phyloP scores from a whole-genome alignment of 2,113 vertebrate genomes.

The Notarius lentiginosus region DNA sequence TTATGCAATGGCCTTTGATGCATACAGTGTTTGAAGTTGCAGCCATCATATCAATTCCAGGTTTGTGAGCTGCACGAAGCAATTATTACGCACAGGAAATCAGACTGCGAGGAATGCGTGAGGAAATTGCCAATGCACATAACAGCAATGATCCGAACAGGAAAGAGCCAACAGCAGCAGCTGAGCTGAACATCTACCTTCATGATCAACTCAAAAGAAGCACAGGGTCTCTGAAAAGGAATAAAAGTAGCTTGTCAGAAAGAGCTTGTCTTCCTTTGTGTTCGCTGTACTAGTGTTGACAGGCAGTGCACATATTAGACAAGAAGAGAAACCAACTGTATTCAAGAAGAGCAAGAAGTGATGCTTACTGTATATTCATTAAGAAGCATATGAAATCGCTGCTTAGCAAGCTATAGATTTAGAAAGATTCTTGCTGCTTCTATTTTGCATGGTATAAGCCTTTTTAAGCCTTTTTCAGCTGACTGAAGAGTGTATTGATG shows the following conservation, averaged over 20 bases:
- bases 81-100: not conserved
- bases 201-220: not conserved
- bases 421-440: not conserved
- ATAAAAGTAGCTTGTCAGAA: conserved; percentile 2
- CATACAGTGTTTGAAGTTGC: not conserved
- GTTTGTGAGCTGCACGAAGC: not conserved
- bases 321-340: not conserved
- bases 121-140: not conserved
- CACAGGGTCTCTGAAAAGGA: not conserved
- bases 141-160: not conserved
- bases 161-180: not conserved
- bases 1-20: not conserved
- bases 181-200: conserved; percentile 5
- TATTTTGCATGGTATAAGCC: not conserved
- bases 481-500: not conserved
- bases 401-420: not conserved
- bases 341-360: not conserved
- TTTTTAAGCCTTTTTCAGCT: not conserved
- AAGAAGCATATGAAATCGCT: not conserved
- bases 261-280: not conserved
- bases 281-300: not conserved
- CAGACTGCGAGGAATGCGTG: not conserved
- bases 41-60: not conserved
- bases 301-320: not conserved
- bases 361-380: not conserved